Conservation (phyloP, 2,797 vertebrate genomes). For the Thamnophis elegans region DNA sequence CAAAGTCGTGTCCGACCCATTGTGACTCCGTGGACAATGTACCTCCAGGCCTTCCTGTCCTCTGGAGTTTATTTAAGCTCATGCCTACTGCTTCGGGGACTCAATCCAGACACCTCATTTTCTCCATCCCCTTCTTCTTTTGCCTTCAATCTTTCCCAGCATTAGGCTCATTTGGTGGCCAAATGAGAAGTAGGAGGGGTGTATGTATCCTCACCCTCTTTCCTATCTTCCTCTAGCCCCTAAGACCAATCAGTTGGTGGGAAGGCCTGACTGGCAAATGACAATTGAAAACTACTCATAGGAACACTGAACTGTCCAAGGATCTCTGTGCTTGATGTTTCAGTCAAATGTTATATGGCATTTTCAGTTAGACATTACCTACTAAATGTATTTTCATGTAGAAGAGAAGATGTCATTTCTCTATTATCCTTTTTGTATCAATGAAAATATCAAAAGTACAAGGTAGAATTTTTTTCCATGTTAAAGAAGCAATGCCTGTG, state of each 20-base stretch:
- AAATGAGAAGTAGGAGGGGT: neutral
- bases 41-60: no score
- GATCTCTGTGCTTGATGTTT: neutral
- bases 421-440: neutral
- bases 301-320: neutral
- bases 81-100: no score
- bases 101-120: no score
- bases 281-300: neutral
- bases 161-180: no score
- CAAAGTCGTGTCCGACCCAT: no score
- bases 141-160: no score
- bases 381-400: neutral
- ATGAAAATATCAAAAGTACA: neutral
- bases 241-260: neutral
- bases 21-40: no score
- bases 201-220: neutral
- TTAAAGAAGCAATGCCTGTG: neutral
- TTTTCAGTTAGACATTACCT: neutral
- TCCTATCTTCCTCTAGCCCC: neutral
- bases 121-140: no score
- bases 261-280: neutral
- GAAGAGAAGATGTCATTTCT: neutral
- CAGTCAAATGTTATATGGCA: neutral
- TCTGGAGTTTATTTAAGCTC: no score
- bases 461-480: neutral